phyloP scores from a whole-genome alignment of 2,888 invertebrate genomes.

The Pyrrhosoma nymphula region DNA sequence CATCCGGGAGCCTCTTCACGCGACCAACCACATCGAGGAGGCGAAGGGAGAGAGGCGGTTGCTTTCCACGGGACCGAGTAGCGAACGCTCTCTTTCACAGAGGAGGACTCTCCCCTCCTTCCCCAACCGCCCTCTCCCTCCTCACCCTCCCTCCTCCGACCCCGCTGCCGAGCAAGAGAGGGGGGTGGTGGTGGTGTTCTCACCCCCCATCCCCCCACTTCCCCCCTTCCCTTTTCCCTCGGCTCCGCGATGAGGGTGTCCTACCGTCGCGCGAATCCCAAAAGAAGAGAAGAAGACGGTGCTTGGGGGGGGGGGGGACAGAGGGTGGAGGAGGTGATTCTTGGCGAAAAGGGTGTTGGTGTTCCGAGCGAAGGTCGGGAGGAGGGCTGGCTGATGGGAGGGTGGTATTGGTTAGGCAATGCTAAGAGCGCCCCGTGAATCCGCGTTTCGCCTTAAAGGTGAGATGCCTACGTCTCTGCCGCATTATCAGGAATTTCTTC shows the following conservation, averaged over 20 bases:
- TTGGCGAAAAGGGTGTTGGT: slow-evolving; percentile 8
- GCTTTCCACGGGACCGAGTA: not conserved
- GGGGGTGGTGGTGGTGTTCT: not conserved
- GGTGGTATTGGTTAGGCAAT: not conserved
- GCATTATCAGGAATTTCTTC: not conserved
- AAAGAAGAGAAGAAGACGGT: not conserved
- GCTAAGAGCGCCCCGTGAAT: not conserved
- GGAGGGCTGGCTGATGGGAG: not conserved
- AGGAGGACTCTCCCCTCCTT: not conserved
- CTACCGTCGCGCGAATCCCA: too few relatives aligned
- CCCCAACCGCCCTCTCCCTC: not conserved
- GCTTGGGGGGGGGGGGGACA: not conserved
- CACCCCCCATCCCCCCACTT: not conserved
- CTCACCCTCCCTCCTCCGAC: not conserved
- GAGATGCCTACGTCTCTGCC: not conserved
- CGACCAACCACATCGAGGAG: not conserved
- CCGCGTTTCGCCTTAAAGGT: not conserved
- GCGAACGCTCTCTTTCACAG: not conserved
- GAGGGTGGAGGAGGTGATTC: not conserved
- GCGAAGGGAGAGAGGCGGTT: not conserved
- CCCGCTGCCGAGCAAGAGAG: too few relatives aligned
- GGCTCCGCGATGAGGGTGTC: not conserved
- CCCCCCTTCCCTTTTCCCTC: not conserved
- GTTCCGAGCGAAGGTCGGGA: not conserved
- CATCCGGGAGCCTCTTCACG: not conserved